Conservation (phyloP, 2,888 invertebrate species). For the Muschampia plurimacula region DNA sequence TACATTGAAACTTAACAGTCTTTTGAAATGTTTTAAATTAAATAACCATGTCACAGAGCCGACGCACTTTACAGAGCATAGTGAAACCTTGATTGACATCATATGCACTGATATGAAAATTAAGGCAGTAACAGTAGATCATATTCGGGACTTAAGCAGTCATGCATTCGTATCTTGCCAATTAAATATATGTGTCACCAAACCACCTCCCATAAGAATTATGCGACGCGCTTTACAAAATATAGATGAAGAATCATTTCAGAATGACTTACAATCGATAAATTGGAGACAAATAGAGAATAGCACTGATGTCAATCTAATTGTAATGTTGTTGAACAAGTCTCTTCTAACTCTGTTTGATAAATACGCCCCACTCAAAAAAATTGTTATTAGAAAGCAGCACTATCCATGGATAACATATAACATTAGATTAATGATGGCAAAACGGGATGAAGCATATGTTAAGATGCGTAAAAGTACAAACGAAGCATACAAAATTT, state of each 20-base stretch:
- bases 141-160: constrained; percentile 5
- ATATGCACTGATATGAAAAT: constrained; percentile 6
- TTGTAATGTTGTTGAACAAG: neutral
- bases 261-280: neutral
- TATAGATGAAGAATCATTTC: neutral
- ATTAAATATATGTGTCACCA: neutral
- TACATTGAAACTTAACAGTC: neutral
- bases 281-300: too few relatives aligned
- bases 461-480: neutral
- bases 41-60: neutral
- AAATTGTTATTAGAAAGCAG: neutral
- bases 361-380: neutral
- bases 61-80: neutral
- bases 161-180: constrained; percentile 2
- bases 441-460: neutral
- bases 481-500: neutral
- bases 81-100: neutral
- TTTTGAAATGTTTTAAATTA: constrained; percentile 7
- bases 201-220: neutral
- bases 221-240: neutral
- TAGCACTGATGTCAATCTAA: neutral
- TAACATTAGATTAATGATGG: neutral
- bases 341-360: neutral
- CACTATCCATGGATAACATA: constrained; percentile 1
- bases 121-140: neutral